Conservation (phyloP, 2,888 invertebrate genomes). For the Mesochorus sp. region DNA sequence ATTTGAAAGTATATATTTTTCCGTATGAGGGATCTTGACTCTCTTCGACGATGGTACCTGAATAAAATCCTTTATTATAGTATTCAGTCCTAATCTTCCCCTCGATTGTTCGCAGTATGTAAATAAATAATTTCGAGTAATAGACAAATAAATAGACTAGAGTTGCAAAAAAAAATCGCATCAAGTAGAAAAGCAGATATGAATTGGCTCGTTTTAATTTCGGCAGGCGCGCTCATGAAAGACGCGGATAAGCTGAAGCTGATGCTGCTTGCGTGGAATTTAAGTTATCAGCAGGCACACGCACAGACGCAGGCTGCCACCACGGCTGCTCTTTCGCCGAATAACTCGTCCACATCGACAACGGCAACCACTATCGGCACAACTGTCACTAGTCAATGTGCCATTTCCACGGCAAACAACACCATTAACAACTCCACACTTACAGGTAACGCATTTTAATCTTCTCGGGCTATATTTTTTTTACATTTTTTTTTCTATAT, state of each 20-base stretch:
- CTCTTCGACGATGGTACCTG: slow-evolving; percentile 7
- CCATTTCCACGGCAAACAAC: slow-evolving; percentile 81
- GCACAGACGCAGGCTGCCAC: slow-evolving; percentile 77
- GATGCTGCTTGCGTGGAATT: slow-evolving; percentile 95
- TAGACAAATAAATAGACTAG: neutral
- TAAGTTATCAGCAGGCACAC: slow-evolving; percentile 87
- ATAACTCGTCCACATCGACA: slow-evolving; percentile 78
- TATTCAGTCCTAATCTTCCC: too few relatives aligned
- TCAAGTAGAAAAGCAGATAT: slow-evolving; percentile 53
- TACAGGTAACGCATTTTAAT: slow-evolving; percentile 79
- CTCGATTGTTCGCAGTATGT: slow-evolving; percentile 5
- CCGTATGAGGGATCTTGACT: too few relatives aligned
- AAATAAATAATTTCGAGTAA: neutral
- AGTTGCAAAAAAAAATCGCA: slow-evolving; percentile 3
- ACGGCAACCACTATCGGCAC: slow-evolving; percentile 77
- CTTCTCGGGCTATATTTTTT: slow-evolving; percentile 21
- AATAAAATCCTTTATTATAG: slow-evolving; percentile 29
- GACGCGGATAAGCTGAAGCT: slow-evolving; percentile 94
- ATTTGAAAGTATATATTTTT: too few relatives aligned
- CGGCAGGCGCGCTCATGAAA: slow-evolving; percentile 86
- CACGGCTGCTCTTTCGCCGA: slow-evolving; percentile 79
- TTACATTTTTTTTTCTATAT: neutral
- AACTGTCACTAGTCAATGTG: slow-evolving; percentile 80
- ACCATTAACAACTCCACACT: slow-evolving; percentile 81
- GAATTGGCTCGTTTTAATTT: slow-evolving; percentile 74